Evolutionary conservation across 1,140 invertebrate genomes (phyloP).

Genomic region (Andricus grossulariae): DNA sequence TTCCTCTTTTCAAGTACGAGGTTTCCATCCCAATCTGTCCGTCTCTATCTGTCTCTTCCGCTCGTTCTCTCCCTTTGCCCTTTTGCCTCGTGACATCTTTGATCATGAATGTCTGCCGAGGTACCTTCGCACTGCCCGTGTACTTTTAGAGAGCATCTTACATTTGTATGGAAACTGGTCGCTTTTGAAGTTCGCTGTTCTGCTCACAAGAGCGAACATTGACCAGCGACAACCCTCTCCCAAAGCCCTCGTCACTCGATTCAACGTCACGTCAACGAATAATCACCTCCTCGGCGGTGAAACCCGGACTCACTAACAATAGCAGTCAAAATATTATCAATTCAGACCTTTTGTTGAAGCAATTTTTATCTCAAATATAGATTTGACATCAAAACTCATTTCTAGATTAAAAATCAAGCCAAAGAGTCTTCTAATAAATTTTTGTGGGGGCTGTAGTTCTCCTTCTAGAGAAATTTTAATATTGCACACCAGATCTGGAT

Average conservation of each 20-base stretch:
- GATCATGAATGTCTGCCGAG: conserved; percentile 57
- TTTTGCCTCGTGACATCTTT: conserved; percentile 55
- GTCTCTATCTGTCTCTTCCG: too few relatives aligned
- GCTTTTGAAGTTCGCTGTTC: conserved; percentile 49
- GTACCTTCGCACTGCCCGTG: conserved; percentile 42
- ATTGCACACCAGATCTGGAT: neutral
- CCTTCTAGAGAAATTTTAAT: neutral
- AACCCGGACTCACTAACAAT: too few relatives aligned
- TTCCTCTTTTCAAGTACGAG: conserved; percentile 49
- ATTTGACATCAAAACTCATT: too few relatives aligned
- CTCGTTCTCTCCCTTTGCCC: neutral
- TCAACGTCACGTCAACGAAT: neutral
- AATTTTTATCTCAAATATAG: too few relatives aligned
- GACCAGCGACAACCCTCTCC: conserved; percentile 34
- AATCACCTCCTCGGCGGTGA: too few relatives aligned
- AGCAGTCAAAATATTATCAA: too few relatives aligned
- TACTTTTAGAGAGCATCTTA: conserved; percentile 40
- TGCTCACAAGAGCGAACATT: conserved; percentile 49
- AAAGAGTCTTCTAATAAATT: neutral
- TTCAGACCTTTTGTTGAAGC: too few relatives aligned
- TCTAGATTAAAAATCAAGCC: too few relatives aligned
- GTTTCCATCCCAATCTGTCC: neutral
- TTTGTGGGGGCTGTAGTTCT: neutral
- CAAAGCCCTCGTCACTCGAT: neutral
- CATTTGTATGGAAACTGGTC: conserved; percentile 54